Base-by-base conservation (phyloP, 2,888 invertebrate genomes). In the Acanthosoma haemorrhoidale region DNA sequence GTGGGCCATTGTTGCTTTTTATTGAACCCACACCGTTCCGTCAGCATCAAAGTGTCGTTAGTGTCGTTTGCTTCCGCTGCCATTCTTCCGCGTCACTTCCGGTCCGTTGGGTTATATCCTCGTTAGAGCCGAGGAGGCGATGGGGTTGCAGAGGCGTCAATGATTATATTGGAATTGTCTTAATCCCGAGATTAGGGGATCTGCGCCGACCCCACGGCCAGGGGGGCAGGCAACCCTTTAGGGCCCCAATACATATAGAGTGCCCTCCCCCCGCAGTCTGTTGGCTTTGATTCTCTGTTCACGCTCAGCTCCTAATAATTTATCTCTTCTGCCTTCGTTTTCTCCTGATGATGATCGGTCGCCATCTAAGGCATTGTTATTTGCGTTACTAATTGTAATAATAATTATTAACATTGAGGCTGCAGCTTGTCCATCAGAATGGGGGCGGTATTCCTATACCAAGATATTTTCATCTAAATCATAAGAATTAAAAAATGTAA, bases 121-220 rank as follows among this genome's bases (percentile, higher is more conserved):
- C 64, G 64, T 64, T 64, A 64, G 39, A 43, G 9, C 34, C 34
- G 9, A 18, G 16, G 18, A 43, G 9, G 18, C 34, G 9, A 18
- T 15, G 18, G 36, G 6, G 38, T 21, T 64, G 15, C 38, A 39
- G 43, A 64, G 64, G 64, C 64, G 64, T 64, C 64, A 38, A 64
- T 64, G 64, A 41, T 64, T 64, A 64, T 64, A 64, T 64, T 64
- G 39, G 64, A 25, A 38, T 25, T 39, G 39, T 64, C 64, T 64
- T 64, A 64, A 64, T 64, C 64, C 64, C 29, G 43, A 32, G 8
- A 64, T 64, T 64, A 64, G 43, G 43, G 36, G 64, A 43, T 64
- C 38, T 38, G 36, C 61, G n/a, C 13, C n/a, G n/a, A n/a, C n/a
- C n/a, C n/a, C n/a, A n/a, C n/a, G n/a, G n/a, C n/a, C n/a, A n/a